Conservation (phyloP, 2,113 vertebrate species). For the Thunnus thynnus region DNA sequence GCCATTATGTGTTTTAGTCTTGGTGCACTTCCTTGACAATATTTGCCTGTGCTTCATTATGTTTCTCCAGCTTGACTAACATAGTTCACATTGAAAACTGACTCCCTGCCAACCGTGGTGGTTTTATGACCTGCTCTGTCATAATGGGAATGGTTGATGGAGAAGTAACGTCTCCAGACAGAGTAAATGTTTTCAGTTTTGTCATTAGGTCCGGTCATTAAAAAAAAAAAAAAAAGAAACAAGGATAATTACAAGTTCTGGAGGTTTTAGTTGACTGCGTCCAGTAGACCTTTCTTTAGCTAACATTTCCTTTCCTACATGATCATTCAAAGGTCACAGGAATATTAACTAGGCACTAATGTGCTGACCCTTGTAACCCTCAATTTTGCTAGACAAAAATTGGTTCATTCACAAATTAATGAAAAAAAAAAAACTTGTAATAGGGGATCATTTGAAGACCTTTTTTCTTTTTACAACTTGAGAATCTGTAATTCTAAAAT, state of each 20-base stretch:
- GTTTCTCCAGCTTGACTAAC: background rate
- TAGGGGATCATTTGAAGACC: background rate
- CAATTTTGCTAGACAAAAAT: too few relatives aligned
- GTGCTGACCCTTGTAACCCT: background rate
- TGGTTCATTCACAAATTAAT: background rate
- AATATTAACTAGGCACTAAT: background rate
- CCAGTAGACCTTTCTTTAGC: conserved; percentile 1
- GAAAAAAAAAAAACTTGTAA: too few relatives aligned
- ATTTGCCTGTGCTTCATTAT: conserved; percentile 20
- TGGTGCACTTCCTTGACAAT: background rate
- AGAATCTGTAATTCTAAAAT: background rate
- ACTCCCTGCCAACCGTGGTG: conserved; percentile 2
- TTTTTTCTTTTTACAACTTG: background rate
- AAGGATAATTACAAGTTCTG: background rate
- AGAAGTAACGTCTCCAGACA: conserved; percentile 23
- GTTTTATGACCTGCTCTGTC: conserved; percentile 34
- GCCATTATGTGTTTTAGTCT: conserved; percentile 6
- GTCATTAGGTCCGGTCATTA: conserved; percentile 6
- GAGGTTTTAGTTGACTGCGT: conserved; percentile 5
- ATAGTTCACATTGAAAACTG: background rate
- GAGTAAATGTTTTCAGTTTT: conserved; percentile 34
- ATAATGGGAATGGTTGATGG: conserved; percentile 7
- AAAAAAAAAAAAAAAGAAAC: background rate
- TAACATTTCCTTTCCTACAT: background rate
- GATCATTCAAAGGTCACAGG: conserved; percentile 22